These are phyloP conservation scores for Atta colombica DNA, from an alignment of 1,140 invertebrate species.

Conservation along the genomic window DNA sequence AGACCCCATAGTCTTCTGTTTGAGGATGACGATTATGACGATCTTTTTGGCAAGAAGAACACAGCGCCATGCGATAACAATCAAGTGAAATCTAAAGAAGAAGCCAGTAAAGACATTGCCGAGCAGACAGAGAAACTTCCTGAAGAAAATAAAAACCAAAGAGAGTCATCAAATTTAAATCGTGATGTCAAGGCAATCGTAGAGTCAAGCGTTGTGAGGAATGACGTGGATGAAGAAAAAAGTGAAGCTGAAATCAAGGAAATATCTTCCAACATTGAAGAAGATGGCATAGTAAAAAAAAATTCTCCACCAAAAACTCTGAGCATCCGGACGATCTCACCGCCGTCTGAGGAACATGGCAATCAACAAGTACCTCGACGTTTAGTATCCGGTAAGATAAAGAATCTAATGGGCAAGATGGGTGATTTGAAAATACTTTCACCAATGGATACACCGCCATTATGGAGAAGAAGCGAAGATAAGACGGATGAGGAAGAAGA, in stretches of 20 bases:
- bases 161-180: not conserved
- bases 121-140: not conserved
- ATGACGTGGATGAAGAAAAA: constrained; percentile 4
- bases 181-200: not conserved
- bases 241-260: constrained; percentile 4
- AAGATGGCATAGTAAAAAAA: constrained; percentile 64
- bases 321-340: constrained; percentile 67
- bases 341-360: constrained; percentile 56
- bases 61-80: not conserved
- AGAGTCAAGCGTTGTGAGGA: not conserved
- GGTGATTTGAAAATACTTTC: constrained; percentile 84
- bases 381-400: constrained; percentile 83
- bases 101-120: not conserved
- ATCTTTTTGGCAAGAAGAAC: constrained; percentile 74
- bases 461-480: constrained; percentile 80
- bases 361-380: constrained; percentile 62
- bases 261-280: not conserved
- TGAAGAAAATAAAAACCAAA: constrained; percentile 2
- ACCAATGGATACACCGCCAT: constrained; percentile 82
- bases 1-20: constrained; percentile 70
- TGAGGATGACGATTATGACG: constrained; percentile 79
- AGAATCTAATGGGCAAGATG: constrained; percentile 83
- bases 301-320: constrained; percentile 78
- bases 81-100: not conserved
- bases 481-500: constrained; percentile 74